Conservation (phyloP, 2,797 vertebrate genomes). For the Ptychadena robeensis region DNA sequence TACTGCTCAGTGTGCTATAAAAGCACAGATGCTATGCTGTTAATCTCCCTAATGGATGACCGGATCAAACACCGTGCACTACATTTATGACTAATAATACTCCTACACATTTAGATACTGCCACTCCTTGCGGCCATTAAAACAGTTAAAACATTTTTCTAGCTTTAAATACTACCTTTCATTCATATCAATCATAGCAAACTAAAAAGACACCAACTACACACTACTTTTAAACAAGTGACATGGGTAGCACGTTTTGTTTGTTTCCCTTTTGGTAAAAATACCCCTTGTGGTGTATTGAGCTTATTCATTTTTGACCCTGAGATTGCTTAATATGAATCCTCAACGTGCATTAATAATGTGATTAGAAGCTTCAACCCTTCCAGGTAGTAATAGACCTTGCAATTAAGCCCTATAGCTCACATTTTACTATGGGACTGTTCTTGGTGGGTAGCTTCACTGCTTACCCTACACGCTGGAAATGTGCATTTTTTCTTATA, state of each 20-base stretch:
- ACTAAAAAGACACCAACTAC: too few relatives aligned
- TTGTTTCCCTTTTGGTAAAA: not conserved
- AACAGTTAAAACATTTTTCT: not conserved
- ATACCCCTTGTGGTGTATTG: not conserved
- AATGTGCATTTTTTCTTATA: too few relatives aligned
- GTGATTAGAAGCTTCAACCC: too few relatives aligned
- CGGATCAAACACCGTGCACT: not conserved
- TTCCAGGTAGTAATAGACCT: too few relatives aligned
- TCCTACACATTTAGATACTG: not conserved
- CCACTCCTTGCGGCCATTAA: not conserved
- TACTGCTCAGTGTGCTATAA: slow-evolving; percentile 1
- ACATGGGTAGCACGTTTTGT: too few relatives aligned
- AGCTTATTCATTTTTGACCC: not conserved
- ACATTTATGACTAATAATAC: not conserved
- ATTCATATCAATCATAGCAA: too few relatives aligned
- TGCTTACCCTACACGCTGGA: too few relatives aligned
- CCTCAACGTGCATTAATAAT: too few relatives aligned
- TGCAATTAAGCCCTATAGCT: too few relatives aligned
- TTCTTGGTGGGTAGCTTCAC: too few relatives aligned
- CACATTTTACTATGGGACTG: too few relatives aligned
- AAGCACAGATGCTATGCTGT: slow-evolving; percentile 17
- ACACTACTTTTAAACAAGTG: too few relatives aligned
- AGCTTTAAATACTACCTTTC: not conserved
- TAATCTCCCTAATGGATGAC: slow-evolving; percentile 21
- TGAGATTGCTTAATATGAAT: not conserved